Conservation (phyloP, 92 coral and sea anemone species). For the Porites cylindrica region DNA sequence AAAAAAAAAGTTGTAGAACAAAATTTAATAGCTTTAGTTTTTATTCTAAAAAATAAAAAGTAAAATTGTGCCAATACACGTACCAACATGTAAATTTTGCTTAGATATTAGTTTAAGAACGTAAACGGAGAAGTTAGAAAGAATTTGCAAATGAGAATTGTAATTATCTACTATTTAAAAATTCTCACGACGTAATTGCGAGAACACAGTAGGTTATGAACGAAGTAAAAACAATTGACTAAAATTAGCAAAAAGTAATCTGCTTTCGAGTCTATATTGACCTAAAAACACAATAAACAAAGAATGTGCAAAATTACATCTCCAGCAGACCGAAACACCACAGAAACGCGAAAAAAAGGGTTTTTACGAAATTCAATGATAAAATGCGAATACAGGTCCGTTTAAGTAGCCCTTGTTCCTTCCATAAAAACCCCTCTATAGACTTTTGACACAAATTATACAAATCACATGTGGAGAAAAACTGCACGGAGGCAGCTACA, state of each 20-base stretch:
- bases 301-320: background rate
- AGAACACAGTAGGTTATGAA: background rate
- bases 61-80: constrained; percentile 23
- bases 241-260: background rate
- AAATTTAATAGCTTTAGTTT: background rate
- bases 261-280: background rate
- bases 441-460: no score
- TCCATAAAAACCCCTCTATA: no score
- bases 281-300: background rate
- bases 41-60: background rate
- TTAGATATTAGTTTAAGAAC: constrained; percentile 5
- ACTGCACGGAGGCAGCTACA: no score
- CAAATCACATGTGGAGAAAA: no score
- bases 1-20: background rate
- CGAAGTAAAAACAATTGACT: background rate
- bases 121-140: background rate
- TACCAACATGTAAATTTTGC: constrained; percentile 1
- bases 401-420: no score
- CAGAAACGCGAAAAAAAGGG: background rate
- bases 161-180: background rate
- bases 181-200: constrained; percentile 8
- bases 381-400: no score
- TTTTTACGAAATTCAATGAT: no score
- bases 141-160: background rate
- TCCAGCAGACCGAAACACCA: background rate